Percentiles rank a stretch among this genome's conserved stretches.
Evolutionary conservation across 2,797 vertebrate genomes (phyloP).

Genomic region (Notamacropus eugenii): DNA sequence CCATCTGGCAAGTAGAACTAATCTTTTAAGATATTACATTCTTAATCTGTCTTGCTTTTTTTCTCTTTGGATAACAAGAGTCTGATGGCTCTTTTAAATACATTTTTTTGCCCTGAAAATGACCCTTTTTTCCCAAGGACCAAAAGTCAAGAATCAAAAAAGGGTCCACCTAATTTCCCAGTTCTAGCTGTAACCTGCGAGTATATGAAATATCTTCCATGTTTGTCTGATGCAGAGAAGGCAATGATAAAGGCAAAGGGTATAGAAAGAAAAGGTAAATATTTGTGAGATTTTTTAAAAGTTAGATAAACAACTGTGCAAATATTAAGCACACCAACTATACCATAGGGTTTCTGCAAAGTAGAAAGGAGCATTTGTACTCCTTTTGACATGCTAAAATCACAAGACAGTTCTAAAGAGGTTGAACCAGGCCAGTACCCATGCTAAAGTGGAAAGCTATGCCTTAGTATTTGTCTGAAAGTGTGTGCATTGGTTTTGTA

Average conservation of each 20-base stretch:
- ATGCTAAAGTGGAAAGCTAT: background rate
- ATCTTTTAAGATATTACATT: background rate
- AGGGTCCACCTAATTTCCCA: conserved; percentile 14
- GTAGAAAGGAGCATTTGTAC: background rate
- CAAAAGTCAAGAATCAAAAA: conserved; percentile 18
- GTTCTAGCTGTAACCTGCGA: conserved; percentile 13
- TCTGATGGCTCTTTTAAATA: conserved; percentile 16
- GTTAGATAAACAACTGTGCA: conserved; percentile 19
- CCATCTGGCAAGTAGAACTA: conserved; percentile 1
- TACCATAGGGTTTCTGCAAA: background rate
- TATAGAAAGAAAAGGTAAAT: conserved; percentile 35
- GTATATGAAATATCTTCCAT: background rate
- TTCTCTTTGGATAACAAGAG: background rate
- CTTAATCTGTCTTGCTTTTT: background rate
- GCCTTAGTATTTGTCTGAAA: background rate
- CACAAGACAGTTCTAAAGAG: background rate
- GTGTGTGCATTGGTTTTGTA: background rate
- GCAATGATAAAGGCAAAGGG: background rate
- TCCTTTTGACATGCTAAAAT: background rate
- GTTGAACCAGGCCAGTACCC: background rate
- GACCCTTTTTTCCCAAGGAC: conserved; percentile 13
- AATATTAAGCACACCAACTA: conserved; percentile 35
- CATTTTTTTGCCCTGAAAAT: conserved; percentile 34
- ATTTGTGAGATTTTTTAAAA: background rate
- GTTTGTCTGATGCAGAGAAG: conserved; percentile 14